Conservation (phyloP, 2,888 invertebrate species). For the Baccha elongata region DNA sequence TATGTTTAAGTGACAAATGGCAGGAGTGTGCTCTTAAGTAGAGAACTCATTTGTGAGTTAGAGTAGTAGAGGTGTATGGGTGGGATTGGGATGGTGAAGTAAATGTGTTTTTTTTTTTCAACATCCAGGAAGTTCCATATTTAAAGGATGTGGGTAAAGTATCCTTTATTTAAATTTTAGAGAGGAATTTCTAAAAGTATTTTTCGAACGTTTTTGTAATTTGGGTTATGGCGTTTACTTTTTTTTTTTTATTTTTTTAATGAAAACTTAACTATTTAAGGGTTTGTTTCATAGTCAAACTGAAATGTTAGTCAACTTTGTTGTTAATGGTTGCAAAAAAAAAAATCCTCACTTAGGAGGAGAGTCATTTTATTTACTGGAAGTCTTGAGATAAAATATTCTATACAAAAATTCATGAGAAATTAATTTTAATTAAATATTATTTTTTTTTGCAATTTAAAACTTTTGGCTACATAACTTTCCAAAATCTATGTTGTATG, state of each 20-base stretch:
- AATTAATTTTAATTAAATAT: too few relatives aligned
- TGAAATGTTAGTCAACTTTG: too few relatives aligned
- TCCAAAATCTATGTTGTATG: too few relatives aligned
- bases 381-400: too few relatives aligned
- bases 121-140: slow-evolving; percentile 12
- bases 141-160: slow-evolving; percentile 14
- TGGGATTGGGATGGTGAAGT: not conserved
- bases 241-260: not conserved
- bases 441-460: too few relatives aligned
- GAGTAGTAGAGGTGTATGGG: not conserved
- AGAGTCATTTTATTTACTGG: too few relatives aligned
- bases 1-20: slow-evolving; percentile 25
- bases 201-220: slow-evolving; percentile 24
- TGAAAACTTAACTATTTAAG: not conserved
- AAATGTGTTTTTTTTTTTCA: not conserved
- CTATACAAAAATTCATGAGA: too few relatives aligned
- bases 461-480: too few relatives aligned
- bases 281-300: not conserved
- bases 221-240: not conserved
- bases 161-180: slow-evolving; percentile 44
- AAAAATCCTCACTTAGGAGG: too few relatives aligned
- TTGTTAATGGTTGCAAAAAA: too few relatives aligned
- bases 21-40: not conserved
- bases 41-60: slow-evolving; percentile 9
- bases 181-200: slow-evolving; percentile 8